Evolutionary conservation across 2,888 invertebrate species (phyloP).

Genomic region (Epinotia brunnichana): DNA sequence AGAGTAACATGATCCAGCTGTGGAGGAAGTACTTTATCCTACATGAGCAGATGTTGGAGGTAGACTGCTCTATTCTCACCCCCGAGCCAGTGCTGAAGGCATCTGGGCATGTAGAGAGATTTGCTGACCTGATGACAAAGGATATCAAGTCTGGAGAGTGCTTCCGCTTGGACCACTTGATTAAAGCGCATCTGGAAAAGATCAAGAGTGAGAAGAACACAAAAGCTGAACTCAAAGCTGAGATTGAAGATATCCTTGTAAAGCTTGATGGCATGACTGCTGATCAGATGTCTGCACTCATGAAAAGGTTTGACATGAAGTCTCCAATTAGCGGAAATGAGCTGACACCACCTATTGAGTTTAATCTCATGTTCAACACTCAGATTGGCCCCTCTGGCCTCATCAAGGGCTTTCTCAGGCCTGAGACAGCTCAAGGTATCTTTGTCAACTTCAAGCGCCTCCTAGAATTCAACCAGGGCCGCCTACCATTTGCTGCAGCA

Average conservation of each 20-base stretch:
- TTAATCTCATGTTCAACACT: slow-evolving; percentile 99
- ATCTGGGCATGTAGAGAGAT: slow-evolving; percentile 99
- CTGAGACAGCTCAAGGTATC: slow-evolving; percentile 99
- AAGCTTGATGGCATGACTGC: slow-evolving; percentile 96
- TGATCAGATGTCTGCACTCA: slow-evolving; percentile 93
- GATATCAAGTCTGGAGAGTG: slow-evolving; percentile 98
- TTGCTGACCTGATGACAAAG: slow-evolving; percentile 99
- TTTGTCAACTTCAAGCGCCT: slow-evolving; percentile 99
- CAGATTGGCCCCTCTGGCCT: slow-evolving; percentile 98
- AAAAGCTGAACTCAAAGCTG: slow-evolving; percentile 86
- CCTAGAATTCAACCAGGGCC: slow-evolving; percentile 98
- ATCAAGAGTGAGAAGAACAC: slow-evolving; percentile 92
- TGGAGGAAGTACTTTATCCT: slow-evolving; percentile 99
- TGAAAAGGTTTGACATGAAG: slow-evolving; percentile 95
- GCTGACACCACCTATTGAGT: slow-evolving; percentile 97
- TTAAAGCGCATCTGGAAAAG: slow-evolving; percentile 97
- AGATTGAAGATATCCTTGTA: slow-evolving; percentile 90
- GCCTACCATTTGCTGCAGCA: slow-evolving; percentile 98
- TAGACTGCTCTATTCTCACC: slow-evolving; percentile 98
- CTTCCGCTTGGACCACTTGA: slow-evolving; percentile 98
- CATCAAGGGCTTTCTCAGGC: slow-evolving; percentile 96
- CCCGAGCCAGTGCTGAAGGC: slow-evolving; percentile 99
- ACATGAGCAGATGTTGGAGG: slow-evolving; percentile 99
- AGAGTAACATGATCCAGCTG: slow-evolving; percentile 94
- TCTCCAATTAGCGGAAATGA: slow-evolving; percentile 98